Evolutionary conservation across 2,888 invertebrate species (phyloP), one percentile per base, ranked within the genome.

Genomic region (Timema podura): DNA sequence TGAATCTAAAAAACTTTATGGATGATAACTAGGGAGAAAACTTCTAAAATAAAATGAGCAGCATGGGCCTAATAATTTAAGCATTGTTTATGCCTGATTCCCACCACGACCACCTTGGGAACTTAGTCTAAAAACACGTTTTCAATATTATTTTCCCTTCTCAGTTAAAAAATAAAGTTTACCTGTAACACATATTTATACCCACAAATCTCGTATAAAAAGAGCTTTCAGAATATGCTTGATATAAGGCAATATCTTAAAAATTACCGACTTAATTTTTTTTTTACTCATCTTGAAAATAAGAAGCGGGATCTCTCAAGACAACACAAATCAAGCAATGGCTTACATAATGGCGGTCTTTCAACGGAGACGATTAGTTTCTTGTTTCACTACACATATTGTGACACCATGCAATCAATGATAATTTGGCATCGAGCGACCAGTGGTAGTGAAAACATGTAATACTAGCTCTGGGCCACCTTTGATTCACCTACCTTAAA

Each of bases 281-380:
- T 61, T 61, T 13, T 8, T 44, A 61, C 61, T 61, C 13, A 61
- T 16, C 30, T 61, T 15, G 16, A 61, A 61, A 61, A 61, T 61
- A 15, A 16, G 2, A 61, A 61, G 3, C 61, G 6, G 11, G 16
- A 2, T 10, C 7, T 61, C 44, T 13, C 0, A 44, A 9, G 30
- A 11, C 7, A 61, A 8, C 61, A 30, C 61, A 61, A 61, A 8
- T 61, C 30, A 30, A 8, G 7, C 45, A 30, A 61, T 16, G 30
- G 7, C 61, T 61, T 13, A 61, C 16, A 30, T 2, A 3, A 30
- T 30, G 30, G 3, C 30, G 3, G 30, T 30, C 1, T 30, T 30
- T 30, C 30, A 30, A 30, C 30, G 30, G 30, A 30, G 1, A 30
- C 30, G 30, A 30, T 30, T 30, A 30, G 30, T 30, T 30, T 30